Conservation (phyloP, 2,797 vertebrate species). For the Manis crassicaudata region DNA sequence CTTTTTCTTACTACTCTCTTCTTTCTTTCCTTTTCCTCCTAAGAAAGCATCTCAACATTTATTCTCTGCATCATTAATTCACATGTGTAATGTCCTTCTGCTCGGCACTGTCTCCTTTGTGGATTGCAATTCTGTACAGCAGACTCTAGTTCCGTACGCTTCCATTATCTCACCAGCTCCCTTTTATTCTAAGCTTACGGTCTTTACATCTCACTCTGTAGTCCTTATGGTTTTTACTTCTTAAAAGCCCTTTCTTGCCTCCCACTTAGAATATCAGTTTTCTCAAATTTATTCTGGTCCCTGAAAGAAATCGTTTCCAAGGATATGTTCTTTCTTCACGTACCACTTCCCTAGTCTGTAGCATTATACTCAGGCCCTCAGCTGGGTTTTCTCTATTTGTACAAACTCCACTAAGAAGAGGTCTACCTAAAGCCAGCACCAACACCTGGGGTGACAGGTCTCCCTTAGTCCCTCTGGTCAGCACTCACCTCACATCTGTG, state of each 20-base stretch:
- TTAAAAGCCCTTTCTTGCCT: not conserved
- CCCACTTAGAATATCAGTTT: not conserved
- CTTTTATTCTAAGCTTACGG: not conserved
- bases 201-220: not conserved
- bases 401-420: not conserved
- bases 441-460: not conserved
- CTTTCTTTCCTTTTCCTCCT: not conserved
- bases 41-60: not conserved
- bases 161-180: not conserved
- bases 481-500: not conserved
- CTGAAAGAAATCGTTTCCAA: not conserved
- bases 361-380: not conserved
- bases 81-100: not conserved
- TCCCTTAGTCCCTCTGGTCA: not conserved
- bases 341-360: not conserved
- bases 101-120: no score
- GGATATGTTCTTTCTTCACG: not conserved
- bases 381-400: not conserved
- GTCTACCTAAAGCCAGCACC: not conserved
- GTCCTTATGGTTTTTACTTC: not conserved
- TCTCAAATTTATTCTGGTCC: not conserved
- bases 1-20: not conserved
- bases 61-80: not conserved
- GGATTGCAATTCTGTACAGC: not conserved
- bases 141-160: not conserved